Evolutionary conservation across 35 echinoderm and acorn worm species (phyloP).

Genomic region (Anneissia japonica): DNA sequence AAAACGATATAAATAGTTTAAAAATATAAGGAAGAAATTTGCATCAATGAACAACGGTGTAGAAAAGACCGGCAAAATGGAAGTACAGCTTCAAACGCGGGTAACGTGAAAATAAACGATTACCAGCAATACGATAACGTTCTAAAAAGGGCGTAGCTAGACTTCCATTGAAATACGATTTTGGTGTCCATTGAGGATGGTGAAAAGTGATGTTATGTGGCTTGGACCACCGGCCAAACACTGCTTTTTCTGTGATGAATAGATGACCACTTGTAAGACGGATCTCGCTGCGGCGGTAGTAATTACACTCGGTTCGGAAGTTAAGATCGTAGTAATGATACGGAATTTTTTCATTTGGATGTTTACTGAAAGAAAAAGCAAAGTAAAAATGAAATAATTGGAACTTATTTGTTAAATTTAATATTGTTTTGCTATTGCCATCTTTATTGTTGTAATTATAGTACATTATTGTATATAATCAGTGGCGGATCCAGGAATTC

Average conservation of each 20-base stretch:
- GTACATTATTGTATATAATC: no score
- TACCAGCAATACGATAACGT: slow-evolving; percentile 60
- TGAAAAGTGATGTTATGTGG: slow-evolving; percentile 70
- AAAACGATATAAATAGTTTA: neutral
- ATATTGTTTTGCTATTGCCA: no score
- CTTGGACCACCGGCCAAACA: slow-evolving; percentile 72
- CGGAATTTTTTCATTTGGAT: slow-evolving; percentile 61
- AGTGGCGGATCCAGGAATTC: no score
- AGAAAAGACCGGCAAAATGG: slow-evolving; percentile 83
- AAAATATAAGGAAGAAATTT: neutral
- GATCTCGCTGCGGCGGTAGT: slow-evolving; percentile 78
- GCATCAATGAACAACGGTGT: slow-evolving; percentile 80
- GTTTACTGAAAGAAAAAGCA: slow-evolving; percentile 40
- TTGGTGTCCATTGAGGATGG: slow-evolving; percentile 42
- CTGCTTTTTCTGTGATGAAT: slow-evolving; percentile 92
- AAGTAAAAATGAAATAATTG: slow-evolving; percentile 7
- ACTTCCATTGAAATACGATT: neutral
- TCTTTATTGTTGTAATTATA: no score
- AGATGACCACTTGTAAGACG: slow-evolving; percentile 65
- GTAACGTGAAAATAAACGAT: slow-evolving; percentile 64
- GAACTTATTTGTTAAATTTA: no score
- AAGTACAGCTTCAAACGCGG: slow-evolving; percentile 80
- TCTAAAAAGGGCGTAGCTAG: slow-evolving; percentile 71
- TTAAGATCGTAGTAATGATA: slow-evolving; percentile 89
- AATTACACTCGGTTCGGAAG: slow-evolving; percentile 73